Conservation (phyloP, 2,888 invertebrate genomes). For the Apamea epomidion region DNA sequence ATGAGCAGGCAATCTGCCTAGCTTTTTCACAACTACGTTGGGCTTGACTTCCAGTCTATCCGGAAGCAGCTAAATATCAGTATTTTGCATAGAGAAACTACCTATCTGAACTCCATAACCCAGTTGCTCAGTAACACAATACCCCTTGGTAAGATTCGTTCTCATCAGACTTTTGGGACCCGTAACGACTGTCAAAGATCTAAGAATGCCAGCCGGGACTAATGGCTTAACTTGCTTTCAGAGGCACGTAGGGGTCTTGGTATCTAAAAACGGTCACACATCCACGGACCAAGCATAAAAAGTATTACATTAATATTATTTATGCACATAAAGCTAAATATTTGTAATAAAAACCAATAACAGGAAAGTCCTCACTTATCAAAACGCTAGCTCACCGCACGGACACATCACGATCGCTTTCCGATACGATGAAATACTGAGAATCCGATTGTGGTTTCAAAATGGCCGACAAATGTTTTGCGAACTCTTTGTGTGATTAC, state of each 20-base stretch:
- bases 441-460: slow-evolving; percentile 79
- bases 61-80: no score
- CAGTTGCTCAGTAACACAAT: no score
- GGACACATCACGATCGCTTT: slow-evolving; percentile 65
- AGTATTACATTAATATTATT: neutral
- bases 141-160: neutral
- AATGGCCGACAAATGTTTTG: slow-evolving; percentile 68
- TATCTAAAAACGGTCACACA: no score
- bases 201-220: neutral
- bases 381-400: slow-evolving; percentile 39
- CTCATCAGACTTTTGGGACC: neutral
- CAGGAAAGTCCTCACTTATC: slow-evolving; percentile 18
- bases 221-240: no score
- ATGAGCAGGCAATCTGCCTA: no score
- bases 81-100: neutral
- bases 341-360: neutral
- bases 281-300: neutral
- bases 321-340: neutral
- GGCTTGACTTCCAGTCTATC: no score
- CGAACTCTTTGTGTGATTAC: slow-evolving; percentile 67
- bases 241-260: no score
- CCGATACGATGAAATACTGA: slow-evolving; percentile 74
- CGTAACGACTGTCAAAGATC: neutral
- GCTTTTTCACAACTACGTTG: no score
- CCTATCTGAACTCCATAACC: neutral